phyloP scores from a whole-genome alignment of 2,113 vertebrate genomes.

The Vireo altiloquus region DNA sequence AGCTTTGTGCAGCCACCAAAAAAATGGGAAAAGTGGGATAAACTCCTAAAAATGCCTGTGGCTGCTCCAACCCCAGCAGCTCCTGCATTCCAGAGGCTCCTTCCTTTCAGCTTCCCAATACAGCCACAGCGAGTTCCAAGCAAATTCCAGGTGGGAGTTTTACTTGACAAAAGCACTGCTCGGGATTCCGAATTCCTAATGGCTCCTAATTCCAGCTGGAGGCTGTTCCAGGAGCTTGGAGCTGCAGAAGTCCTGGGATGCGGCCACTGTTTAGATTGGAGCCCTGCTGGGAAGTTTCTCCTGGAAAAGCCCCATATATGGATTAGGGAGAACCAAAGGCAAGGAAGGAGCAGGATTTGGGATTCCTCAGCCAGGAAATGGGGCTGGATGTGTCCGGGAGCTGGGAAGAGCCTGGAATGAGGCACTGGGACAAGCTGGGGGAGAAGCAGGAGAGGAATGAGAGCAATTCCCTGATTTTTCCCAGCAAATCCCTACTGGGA shows the following conservation, averaged over 20 bases:
- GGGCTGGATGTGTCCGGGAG: not conserved
- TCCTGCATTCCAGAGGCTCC: not conserved
- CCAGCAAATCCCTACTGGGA: no score
- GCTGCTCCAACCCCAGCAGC: not conserved
- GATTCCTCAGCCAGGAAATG: not conserved
- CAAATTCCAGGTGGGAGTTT: not conserved
- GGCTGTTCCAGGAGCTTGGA: not conserved
- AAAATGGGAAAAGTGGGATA: not conserved
- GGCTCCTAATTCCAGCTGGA: not conserved
- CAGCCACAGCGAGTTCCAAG: not conserved
- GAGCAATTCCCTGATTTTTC: no score
- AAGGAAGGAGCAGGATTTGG: not conserved
- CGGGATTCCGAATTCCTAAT: not conserved
- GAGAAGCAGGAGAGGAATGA: not conserved
- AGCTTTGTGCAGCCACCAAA: not conserved
- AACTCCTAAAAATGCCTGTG: not conserved
- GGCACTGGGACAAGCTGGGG: not conserved
- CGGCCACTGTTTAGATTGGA: conserved; percentile 34
- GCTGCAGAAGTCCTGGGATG: not conserved
- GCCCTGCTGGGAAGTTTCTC: conserved; percentile 2
- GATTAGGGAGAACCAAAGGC: not conserved
- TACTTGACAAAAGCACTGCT: not conserved
- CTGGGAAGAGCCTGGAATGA: not conserved
- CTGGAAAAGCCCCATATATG: conserved; percentile 30
- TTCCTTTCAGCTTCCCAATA: not conserved